phyloP scores from a whole-genome alignment of 2,888 invertebrate species.

The Drosophila mimetica region DNA sequence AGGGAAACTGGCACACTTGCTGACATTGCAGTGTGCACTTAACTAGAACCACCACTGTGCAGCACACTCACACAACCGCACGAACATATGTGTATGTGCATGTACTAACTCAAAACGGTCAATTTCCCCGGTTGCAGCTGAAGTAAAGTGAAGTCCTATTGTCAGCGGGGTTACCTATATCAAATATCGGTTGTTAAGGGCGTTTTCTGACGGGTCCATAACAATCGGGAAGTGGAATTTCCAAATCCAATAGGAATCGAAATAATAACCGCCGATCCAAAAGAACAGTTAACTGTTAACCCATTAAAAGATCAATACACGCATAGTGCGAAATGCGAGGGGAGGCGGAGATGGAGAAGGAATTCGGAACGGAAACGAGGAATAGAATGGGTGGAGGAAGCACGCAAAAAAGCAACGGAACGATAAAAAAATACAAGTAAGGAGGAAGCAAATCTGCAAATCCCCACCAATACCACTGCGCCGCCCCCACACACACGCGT shows the following conservation, averaged over 20 bases:
- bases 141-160: slow-evolving; percentile 11
- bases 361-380: slow-evolving; percentile 26
- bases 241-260: slow-evolving; percentile 3
- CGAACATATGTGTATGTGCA: background rate
- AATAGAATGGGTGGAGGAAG: slow-evolving; percentile 7
- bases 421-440: background rate
- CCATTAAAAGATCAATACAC: slow-evolving; percentile 32
- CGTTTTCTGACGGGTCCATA: slow-evolving; percentile 53
- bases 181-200: slow-evolving; percentile 73
- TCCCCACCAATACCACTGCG: slow-evolving; percentile 13
- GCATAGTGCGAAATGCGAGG: background rate
- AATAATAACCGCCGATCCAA: background rate
- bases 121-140: slow-evolving; percentile 34
- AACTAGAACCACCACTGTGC: slow-evolving; percentile 42
- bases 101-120: slow-evolving; percentile 21
- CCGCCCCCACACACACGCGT: slow-evolving; percentile 16
- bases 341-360: background rate
- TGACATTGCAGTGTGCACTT: slow-evolving; percentile 41
- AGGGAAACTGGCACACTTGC: slow-evolving; percentile 39
- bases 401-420: slow-evolving; percentile 14
- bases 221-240: slow-evolving; percentile 24
- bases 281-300: slow-evolving; percentile 26
- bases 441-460: slow-evolving; percentile 24
- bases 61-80: slow-evolving; percentile 1
- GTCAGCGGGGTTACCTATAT: slow-evolving; percentile 43